Evolutionary conservation across 2,888 invertebrate genomes (phyloP).

Genomic region (Mesorhabditis belari): DNA sequence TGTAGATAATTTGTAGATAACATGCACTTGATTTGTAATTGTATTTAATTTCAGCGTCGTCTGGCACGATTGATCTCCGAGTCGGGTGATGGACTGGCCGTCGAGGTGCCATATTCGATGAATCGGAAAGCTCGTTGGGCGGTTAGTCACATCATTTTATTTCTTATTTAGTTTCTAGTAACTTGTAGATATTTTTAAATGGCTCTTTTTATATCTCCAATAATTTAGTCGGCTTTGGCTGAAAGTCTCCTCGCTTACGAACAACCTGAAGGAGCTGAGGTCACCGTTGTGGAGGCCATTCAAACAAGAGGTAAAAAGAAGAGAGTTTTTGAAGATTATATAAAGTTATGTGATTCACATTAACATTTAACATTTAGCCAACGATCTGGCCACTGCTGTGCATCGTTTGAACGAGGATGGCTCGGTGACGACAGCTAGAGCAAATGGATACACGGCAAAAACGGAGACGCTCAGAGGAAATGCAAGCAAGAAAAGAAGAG

Average conservation of each 20-base stretch:
- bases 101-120: slow-evolving; percentile 42
- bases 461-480: not conserved
- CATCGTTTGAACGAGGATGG: slow-evolving; percentile 21
- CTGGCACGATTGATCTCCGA: slow-evolving; percentile 39
- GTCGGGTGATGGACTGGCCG: slow-evolving; percentile 33
- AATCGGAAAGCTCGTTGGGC: slow-evolving; percentile 47
- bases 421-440: slow-evolving; percentile 7
- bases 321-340: too few species aligned
- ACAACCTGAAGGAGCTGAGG: not conserved
- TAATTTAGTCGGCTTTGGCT: not conserved
- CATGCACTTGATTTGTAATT: not conserved
- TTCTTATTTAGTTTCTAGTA: not conserved
- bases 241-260: not conserved
- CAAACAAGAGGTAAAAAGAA: too few species aligned
- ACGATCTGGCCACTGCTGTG: slow-evolving; percentile 22
- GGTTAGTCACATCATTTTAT: slow-evolving; percentile 1
- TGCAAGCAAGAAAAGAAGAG: slow-evolving; percentile 1
- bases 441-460: slow-evolving; percentile 5
- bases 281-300: not conserved
- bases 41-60: slow-evolving; percentile 25
- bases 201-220: too few species aligned
- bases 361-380: slow-evolving; percentile 7
- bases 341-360: too few species aligned
- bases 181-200: too few species aligned
- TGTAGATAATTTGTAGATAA: not conserved